phyloP scores from a whole-genome alignment of 1,140 invertebrate species.

The Wiebesia pumilae region DNA sequence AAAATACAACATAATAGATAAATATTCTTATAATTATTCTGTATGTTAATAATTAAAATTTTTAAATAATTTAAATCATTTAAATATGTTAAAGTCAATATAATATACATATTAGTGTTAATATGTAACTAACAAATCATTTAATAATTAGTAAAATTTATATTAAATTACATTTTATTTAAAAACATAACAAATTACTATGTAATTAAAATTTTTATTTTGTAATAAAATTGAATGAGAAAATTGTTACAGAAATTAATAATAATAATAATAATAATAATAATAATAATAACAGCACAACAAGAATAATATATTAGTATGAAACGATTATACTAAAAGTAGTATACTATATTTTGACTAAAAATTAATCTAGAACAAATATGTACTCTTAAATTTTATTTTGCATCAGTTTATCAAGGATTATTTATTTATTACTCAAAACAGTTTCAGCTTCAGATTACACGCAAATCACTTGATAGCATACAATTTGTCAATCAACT shows the following conservation, averaged over 20 bases:
- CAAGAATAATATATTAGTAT: background rate
- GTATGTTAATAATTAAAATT: background rate
- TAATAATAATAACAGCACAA: no score
- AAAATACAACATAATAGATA: background rate
- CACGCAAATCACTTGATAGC: slow-evolving; percentile 15
- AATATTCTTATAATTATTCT: background rate
- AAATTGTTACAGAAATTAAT: background rate
- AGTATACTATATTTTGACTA: background rate
- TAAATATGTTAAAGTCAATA: slow-evolving; percentile 1
- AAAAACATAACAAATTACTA: background rate
- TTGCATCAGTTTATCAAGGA: background rate
- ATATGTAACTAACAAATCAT: background rate
- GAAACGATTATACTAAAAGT: background rate
- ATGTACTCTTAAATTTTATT: background rate
- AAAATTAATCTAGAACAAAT: background rate
- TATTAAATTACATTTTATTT: background rate
- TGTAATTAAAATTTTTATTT: background rate
- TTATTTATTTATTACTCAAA: slow-evolving; percentile 2
- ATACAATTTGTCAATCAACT: slow-evolving; percentile 49
- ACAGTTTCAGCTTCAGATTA: slow-evolving; percentile 37
- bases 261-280: no score
- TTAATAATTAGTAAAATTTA: background rate
- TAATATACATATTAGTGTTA: background rate
- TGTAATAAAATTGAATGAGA: background rate
- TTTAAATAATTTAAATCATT: background rate